phyloP scores from a whole-genome alignment of 2,797 vertebrate genomes.

The Vireo griseus region DNA sequence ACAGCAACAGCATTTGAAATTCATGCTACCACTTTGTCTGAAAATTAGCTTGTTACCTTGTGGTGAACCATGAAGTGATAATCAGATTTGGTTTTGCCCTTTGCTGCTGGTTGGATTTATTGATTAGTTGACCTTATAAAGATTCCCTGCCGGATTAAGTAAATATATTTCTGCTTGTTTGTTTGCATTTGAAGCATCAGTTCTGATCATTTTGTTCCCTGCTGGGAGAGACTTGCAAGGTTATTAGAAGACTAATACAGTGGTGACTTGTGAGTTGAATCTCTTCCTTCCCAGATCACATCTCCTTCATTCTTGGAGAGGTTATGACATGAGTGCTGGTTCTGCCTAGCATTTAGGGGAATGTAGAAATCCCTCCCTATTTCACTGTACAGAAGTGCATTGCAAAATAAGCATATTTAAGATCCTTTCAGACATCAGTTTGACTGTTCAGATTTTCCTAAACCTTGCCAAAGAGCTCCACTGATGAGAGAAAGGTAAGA shows the following conservation, averaged over 20 bases:
- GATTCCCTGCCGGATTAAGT: neutral
- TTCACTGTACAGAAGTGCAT: neutral
- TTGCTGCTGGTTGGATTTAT: conserved; percentile 18
- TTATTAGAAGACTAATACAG: neutral
- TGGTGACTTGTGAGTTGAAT: neutral
- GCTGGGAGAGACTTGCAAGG: neutral
- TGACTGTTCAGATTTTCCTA: neutral
- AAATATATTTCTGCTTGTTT: conserved; percentile 6
- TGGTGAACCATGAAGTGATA: neutral
- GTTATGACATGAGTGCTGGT: neutral
- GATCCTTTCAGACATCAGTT: neutral
- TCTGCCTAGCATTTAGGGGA: neutral
- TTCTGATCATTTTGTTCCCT: neutral
- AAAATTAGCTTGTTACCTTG: conserved; percentile 20
- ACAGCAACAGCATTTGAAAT: neutral
- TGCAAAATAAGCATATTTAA: conserved; percentile 4
- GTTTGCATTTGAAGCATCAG: neutral
- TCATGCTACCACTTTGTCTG: neutral
- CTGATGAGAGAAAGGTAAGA: neutral
- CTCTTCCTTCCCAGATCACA: neutral
- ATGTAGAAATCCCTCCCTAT: neutral
- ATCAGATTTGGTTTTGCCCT: conserved; percentile 23
- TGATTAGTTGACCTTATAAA: conserved; percentile 26
- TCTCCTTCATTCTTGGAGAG: neutral
- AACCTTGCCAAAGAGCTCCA: neutral